phyloP scores from a whole-genome alignment of 2,113 vertebrate genomes.

The Calyptommatus sinebrachiatus region DNA sequence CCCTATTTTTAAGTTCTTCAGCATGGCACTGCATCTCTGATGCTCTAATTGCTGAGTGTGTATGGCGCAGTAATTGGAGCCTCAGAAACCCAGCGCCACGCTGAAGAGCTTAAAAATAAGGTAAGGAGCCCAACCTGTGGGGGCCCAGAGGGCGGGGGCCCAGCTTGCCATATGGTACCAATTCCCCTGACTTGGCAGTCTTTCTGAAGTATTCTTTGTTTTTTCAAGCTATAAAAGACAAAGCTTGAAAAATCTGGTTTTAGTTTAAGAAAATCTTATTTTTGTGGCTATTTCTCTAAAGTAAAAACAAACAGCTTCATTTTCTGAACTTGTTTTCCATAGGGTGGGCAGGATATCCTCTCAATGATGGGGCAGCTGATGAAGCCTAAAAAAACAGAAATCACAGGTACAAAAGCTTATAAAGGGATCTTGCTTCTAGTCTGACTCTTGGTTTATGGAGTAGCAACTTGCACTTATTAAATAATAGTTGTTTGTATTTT shows the following conservation, averaged over 20 bases:
- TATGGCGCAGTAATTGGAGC: too few relatives aligned
- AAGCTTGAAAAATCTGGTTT: neutral
- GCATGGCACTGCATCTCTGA: too few relatives aligned
- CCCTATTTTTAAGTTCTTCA: too few relatives aligned
- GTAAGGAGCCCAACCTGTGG: too few relatives aligned
- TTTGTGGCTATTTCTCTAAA: neutral
- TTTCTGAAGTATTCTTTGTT: neutral
- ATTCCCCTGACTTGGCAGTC: too few relatives aligned
- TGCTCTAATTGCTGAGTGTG: too few relatives aligned
- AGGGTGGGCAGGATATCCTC: constrained; percentile 97
- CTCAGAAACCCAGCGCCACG: too few relatives aligned
- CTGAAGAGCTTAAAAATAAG: too few relatives aligned
- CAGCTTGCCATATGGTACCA: too few relatives aligned
- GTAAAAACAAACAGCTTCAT: constrained; percentile 3
- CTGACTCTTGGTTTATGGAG: neutral
- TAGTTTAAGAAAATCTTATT: neutral
- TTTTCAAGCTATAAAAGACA: neutral
- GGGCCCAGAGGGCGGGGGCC: too few relatives aligned
- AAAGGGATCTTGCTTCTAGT: neutral
- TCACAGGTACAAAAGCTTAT: constrained; percentile 80
- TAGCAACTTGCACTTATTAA: neutral
- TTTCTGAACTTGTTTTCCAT: constrained; percentile 31
- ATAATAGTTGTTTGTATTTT: too few relatives aligned
- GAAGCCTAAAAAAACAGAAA: constrained; percentile 99
- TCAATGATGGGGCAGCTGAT: constrained; percentile 99